Evolutionary conservation across 2,888 invertebrate genomes (phyloP).

Genomic region (Agrochola lychnidis): DNA sequence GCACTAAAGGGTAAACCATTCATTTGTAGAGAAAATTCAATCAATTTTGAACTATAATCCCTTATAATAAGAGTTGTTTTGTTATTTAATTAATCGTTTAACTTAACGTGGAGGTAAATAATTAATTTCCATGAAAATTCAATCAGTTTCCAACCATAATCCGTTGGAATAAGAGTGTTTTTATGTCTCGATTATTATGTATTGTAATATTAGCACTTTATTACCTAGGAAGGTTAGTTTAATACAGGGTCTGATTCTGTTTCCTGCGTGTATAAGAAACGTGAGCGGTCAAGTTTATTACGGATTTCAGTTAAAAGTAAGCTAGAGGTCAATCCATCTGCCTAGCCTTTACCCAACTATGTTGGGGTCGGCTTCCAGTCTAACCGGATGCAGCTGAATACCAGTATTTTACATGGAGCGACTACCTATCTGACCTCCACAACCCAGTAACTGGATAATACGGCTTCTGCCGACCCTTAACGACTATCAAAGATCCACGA

Average conservation of each 20-base stretch:
- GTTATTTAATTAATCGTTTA: not conserved
- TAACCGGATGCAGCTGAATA: too few relatives aligned
- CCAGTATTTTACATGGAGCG: too few relatives aligned
- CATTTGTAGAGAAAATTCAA: not conserved
- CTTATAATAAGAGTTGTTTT: not conserved
- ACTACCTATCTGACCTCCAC: too few relatives aligned
- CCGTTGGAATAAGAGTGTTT: slow-evolving; percentile 1
- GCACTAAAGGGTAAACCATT: slow-evolving; percentile 44
- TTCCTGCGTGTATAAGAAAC: slow-evolving; percentile 34
- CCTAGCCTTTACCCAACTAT: too few relatives aligned
- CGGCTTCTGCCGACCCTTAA: too few relatives aligned
- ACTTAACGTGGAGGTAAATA: slow-evolving; percentile 33
- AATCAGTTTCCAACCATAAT: slow-evolving; percentile 24
- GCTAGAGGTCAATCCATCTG: not conserved
- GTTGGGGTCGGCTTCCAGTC: too few relatives aligned
- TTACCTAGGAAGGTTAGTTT: slow-evolving; percentile 38
- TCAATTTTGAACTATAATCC: slow-evolving; percentile 21
- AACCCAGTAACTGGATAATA: too few relatives aligned
- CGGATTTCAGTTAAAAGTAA: not conserved
- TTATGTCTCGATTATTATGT: not conserved
- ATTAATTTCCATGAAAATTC: not conserved
- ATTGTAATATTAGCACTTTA: slow-evolving; percentile 21
- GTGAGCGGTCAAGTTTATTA: not conserved
- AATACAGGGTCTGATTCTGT: slow-evolving; percentile 22
- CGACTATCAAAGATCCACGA: too few relatives aligned